A percentile compares a stretch with the other conserved stretches of the same genome.
These are phyloP conservation scores for Myrmecophaga tridactyla DNA, from an alignment of 2,113 vertebrate species.

Conservation along the genomic window DNA sequence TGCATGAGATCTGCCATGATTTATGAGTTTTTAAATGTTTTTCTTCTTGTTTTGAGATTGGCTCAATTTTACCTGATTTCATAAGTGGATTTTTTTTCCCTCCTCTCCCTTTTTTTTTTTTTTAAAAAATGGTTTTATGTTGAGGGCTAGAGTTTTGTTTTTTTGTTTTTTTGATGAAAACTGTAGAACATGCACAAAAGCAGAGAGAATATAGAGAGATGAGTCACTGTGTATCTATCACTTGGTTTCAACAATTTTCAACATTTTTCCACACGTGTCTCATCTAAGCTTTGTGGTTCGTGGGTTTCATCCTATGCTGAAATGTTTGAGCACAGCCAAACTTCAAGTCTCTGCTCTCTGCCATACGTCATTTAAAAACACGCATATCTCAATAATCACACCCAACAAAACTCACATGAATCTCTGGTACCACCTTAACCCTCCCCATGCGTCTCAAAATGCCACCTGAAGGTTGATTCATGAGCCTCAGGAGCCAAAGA, in stretches of 20 bases:
- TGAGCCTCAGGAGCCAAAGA: not conserved
- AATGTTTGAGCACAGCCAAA: not conserved
- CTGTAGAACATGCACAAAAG: not conserved
- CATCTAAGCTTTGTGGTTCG: not conserved
- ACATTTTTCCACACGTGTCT: not conserved
- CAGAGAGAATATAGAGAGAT: not conserved
- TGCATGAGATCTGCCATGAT: constrained; percentile 57
- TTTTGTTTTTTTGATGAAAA: not conserved
- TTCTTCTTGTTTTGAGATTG: constrained; percentile 45
- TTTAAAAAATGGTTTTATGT: not conserved
- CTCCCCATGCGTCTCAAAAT: not conserved
- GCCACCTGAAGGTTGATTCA: not conserved
- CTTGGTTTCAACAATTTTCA: not conserved
- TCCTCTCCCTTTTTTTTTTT: not conserved
- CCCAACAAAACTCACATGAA: not conserved
- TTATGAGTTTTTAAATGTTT: constrained; percentile 49
- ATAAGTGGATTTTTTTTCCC: not conserved
- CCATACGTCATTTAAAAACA: not conserved
- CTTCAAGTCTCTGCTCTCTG: not conserved
- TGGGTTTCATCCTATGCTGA: not conserved
- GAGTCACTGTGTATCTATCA: not conserved
- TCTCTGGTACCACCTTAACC: not conserved
- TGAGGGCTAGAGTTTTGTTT: not conserved
- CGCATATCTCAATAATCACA: not conserved
- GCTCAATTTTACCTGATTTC: not conserved